Conservation (phyloP, 2,888 invertebrate genomes). For the Itoplectis maculator region DNA sequence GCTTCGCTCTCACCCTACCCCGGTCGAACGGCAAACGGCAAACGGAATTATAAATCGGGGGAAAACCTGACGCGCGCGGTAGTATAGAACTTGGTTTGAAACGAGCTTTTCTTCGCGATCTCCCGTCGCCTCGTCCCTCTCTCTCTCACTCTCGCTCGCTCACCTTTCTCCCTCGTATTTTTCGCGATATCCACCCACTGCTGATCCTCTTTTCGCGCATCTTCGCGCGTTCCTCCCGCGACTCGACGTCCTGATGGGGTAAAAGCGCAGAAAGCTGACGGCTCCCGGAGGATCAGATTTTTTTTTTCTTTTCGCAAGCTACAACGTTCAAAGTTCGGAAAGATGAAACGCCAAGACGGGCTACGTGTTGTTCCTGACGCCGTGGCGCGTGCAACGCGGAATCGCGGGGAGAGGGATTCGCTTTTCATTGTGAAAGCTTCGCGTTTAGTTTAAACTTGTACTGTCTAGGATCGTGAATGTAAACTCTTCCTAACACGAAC, state of each 20-base stretch:
- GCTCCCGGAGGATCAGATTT: slow-evolving; percentile 29
- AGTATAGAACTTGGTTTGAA: slow-evolving; percentile 33
- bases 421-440: not conserved
- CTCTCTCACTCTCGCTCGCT: too few relatives aligned
- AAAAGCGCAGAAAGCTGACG: slow-evolving; percentile 33
- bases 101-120: slow-evolving; percentile 58
- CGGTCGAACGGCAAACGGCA: slow-evolving; percentile 23
- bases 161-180: not conserved
- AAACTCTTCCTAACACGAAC: too few relatives aligned
- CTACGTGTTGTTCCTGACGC: slow-evolving; percentile 13
- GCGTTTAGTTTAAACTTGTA: not conserved
- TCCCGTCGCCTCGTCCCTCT: slow-evolving; percentile 25
- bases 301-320: not conserved
- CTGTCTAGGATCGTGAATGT: not conserved
- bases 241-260: not conserved
- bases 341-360: not conserved
- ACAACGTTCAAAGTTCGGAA: not conserved
- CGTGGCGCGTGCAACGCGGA: not conserved
- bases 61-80: slow-evolving; percentile 38
- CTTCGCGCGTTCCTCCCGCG: slow-evolving; percentile 8
- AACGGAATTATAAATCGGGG: slow-evolving; percentile 66
- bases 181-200: slow-evolving; percentile 28
- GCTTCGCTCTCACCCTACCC: not conserved
- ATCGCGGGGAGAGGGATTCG: not conserved
- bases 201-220: slow-evolving; percentile 54